Base-by-base conservation (phyloP, 2,113 vertebrate genomes). In the Takifugu bimaculatus region DNA sequence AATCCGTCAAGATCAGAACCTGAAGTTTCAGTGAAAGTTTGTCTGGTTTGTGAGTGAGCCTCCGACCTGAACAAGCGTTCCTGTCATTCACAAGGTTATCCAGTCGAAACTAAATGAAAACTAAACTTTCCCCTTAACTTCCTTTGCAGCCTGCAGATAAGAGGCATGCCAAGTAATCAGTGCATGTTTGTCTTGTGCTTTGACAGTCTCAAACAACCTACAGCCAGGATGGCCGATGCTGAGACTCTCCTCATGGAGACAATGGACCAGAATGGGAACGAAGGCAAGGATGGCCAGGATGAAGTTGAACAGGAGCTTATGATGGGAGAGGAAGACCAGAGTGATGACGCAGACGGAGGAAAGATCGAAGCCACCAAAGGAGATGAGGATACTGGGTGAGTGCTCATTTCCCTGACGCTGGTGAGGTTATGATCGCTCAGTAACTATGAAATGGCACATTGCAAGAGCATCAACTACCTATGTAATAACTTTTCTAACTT, bases 301-400 rank as follows among this genome's bases (percentile, higher is more conserved):
- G 82, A 76, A 27, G 79, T 72, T 0, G 80, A 84, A 44, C 53
- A 62, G 50, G 60, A 75, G 55, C 60, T 70, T 13, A 65, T 64
- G 64, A 50, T 49, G 0, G 65, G 47, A 29, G 58, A 66, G 10
- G 58, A 64, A 0, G 3, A 20, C 6, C 56, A 65, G 25, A 54
- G 82, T 44, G 75, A 61, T 0, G 70, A 70, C 14, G 53, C 77
- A 1, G 87, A 88, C 6, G 87, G 87, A 3, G 92, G 94, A 15
- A 94, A 96, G 85, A 96, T 97, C 43, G 94, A 96, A 14, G 94
- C 95, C 53, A 95, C 93, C 89, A 96, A 94, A 85, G 92, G 92
- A 70, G 94, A 96, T 59, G 94, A 98, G 72, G 95, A 98, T 54
- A 93, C 93, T 7, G 95, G 95, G 95, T 94, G 63, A 87, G 87